phyloP scores from a whole-genome alignment of 2,797 vertebrate genomes.

The Smutsia temminckii region DNA sequence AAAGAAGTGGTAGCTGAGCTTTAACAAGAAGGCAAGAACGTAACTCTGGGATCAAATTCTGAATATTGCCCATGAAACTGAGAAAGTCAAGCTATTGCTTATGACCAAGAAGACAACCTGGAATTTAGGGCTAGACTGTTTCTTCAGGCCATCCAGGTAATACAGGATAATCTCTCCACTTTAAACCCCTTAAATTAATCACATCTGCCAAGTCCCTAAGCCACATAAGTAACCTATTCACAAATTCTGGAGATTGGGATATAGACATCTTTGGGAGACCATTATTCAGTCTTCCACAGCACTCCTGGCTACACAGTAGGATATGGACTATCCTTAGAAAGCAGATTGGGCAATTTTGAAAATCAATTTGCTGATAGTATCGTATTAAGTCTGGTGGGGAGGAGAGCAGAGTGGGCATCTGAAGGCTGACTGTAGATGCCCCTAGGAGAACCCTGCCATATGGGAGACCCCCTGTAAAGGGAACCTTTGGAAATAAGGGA shows the following conservation, averaged over 20 bases:
- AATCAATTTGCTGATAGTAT: not conserved
- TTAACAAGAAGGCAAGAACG: not conserved
- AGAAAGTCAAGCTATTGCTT: not conserved
- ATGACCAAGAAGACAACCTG: not conserved
- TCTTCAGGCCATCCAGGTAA: not conserved
- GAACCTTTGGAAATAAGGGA: not conserved
- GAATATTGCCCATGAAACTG: not conserved
- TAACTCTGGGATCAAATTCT: not conserved
- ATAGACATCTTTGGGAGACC: not conserved
- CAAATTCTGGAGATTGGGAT: not conserved
- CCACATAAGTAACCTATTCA: not conserved
- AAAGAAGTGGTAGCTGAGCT: not conserved
- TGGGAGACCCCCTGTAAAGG: not conserved
- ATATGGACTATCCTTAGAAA: not conserved
- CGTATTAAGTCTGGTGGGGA: not conserved
- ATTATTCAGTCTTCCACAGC: not conserved
- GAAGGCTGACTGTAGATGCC: not conserved
- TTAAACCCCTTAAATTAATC: not conserved
- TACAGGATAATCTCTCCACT: not conserved
- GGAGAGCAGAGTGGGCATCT: not conserved
- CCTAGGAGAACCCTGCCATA: not conserved
- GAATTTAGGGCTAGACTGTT: not conserved
- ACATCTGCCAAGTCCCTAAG: not conserved
- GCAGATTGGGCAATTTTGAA: not conserved
- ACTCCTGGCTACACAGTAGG: not conserved